Percentiles rank a stretch among this genome's conserved stretches.
Conservation (phyloP, 2,113 vertebrate genomes). For the Illadopsis cleaveri region DNA sequence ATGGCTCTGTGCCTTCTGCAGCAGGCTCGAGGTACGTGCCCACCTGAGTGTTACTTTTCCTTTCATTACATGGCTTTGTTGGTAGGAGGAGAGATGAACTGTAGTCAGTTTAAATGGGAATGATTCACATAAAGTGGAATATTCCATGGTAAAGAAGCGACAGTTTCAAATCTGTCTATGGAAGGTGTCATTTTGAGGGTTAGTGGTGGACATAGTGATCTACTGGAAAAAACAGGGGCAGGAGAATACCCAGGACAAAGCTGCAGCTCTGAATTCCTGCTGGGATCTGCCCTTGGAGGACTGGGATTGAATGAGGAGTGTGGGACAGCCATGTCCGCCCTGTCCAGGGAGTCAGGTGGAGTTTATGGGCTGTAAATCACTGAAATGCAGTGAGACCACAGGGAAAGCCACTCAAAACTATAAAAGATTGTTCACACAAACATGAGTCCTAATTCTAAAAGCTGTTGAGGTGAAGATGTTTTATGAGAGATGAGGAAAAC, state of each 20-base stretch:
- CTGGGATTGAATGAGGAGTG: rapidly evolving
- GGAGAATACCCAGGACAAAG: rapidly evolving
- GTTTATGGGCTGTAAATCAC: background rate
- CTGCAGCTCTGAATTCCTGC: background rate
- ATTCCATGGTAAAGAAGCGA: rapidly evolving
- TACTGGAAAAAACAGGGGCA: background rate
- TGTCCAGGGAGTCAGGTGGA: rapidly evolving
- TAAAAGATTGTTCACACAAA: background rate
- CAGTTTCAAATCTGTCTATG: background rate
- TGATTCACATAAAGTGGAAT: background rate
- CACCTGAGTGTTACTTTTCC: background rate
- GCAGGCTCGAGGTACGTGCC: background rate
- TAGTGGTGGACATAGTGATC: rapidly evolving
- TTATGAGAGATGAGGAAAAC: background rate
- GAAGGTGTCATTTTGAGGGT: background rate
- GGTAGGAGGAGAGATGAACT: background rate
- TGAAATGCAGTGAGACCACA: background rate
- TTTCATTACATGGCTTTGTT: background rate
- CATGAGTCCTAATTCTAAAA: background rate
- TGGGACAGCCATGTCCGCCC: background rate
- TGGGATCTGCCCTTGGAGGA: background rate
- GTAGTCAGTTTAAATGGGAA: background rate
- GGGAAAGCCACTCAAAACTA: background rate
- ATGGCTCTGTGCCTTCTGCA: background rate
- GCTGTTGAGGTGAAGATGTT: background rate